Conservation (phyloP, 1,140 invertebrate genomes). For the Tribolium madens region DNA sequence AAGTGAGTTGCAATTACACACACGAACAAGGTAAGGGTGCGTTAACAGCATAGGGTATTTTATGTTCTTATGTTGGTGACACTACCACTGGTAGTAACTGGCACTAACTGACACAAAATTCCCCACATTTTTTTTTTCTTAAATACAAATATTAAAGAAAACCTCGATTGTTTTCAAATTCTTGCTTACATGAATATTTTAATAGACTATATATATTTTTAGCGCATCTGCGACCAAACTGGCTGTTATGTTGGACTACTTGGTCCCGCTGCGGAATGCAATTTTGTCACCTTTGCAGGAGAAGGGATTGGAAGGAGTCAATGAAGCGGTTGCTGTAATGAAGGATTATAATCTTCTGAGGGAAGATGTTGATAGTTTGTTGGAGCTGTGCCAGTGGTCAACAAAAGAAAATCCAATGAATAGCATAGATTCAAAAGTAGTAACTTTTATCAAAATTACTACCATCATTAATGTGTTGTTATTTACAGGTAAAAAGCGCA, state of each 20-base stretch:
- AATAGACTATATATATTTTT: too few relatives aligned
- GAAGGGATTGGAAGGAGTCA: constrained; percentile 78
- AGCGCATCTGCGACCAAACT: constrained; percentile 83
- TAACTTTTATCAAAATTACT: constrained; percentile 39
- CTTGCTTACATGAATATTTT: too few relatives aligned
- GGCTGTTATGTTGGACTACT: constrained; percentile 87
- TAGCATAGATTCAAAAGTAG: constrained; percentile 83
- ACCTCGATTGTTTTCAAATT: too few relatives aligned
- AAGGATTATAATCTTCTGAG: constrained; percentile 86
- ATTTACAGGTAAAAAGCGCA: constrained; percentile 84
- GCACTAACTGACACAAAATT: too few relatives aligned
- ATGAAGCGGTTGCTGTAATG: constrained; percentile 81
- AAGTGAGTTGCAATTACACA: constrained; percentile 86
- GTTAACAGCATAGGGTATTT: too few relatives aligned
- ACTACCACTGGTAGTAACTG: too few relatives aligned
- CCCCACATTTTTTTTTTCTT: too few relatives aligned
- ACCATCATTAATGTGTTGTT: not conserved
- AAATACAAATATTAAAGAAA: too few relatives aligned
- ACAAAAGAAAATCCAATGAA: constrained; percentile 80
- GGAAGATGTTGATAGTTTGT: constrained; percentile 91
- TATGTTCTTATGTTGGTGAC: too few relatives aligned
- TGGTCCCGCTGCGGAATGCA: constrained; percentile 76
- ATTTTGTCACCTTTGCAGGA: constrained; percentile 81
- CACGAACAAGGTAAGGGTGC: constrained; percentile 84
- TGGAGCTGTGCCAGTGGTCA: constrained; percentile 89